Evolutionary conservation across 2,888 invertebrate genomes (phyloP).

Genomic region (Pristionchus mayeri): DNA sequence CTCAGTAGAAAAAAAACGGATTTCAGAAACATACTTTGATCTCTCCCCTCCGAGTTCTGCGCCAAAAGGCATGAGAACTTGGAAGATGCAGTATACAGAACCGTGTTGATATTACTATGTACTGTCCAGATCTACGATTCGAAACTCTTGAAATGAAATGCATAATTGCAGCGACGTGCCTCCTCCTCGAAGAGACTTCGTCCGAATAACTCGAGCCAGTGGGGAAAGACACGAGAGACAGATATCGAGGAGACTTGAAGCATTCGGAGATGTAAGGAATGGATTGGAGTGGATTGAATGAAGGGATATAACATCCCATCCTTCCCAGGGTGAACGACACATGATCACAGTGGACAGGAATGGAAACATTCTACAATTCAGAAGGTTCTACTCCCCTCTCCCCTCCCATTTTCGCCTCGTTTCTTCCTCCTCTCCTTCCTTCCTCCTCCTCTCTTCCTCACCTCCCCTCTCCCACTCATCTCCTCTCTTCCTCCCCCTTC

Average conservation of each 20-base stretch:
- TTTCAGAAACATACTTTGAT: no score
- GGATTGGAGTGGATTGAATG: background rate
- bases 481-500: no score
- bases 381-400: conserved; percentile 2
- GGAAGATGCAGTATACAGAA: no score
- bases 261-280: background rate
- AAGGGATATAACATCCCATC: background rate
- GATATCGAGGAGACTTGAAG: conserved; percentile 22
- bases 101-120: no score
- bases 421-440: no score
- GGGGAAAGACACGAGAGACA: conserved; percentile 39
- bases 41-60: no score
- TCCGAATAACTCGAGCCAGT: conserved; percentile 22
- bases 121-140: no score
- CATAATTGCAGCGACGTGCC: conserved; percentile 1
- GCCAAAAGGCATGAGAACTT: no score
- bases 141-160: background rate
- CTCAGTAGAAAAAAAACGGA: no score
- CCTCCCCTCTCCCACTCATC: background rate
- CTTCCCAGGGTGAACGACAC: conserved; percentile 19
- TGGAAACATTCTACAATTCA: conserved; percentile 39
- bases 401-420: background rate
- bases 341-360: conserved; percentile 34
- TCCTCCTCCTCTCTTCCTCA: no score
- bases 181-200: conserved; percentile 1